Percentiles rank a stretch among this genome's conserved stretches.
These are phyloP conservation scores for Danaus chrysippus DNA, from an alignment of 2,888 invertebrate genomes.

Conservation along the genomic window DNA sequence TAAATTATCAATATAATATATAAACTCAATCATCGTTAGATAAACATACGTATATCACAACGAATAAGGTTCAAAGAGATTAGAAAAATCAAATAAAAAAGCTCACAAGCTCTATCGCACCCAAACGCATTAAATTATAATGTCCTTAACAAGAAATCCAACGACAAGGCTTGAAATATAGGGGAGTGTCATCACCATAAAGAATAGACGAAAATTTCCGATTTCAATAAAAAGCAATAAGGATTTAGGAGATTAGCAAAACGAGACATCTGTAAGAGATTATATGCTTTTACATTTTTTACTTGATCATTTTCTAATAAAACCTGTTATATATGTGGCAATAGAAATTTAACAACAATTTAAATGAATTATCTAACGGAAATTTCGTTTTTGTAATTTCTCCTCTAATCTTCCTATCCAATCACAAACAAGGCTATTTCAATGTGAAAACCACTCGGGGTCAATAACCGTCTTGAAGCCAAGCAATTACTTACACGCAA, in stretches of 20 bases:
- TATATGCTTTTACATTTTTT: constrained; percentile 21
- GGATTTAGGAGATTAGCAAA: constrained; percentile 31
- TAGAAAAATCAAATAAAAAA: neutral
- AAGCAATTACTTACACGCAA: constrained; percentile 26
- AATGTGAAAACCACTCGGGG: constrained; percentile 12
- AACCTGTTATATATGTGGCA: neutral
- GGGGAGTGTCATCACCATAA: constrained; percentile 13
- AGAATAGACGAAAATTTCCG: constrained; percentile 14
- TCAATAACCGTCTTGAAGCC: constrained; percentile 17
- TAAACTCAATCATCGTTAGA: no score
- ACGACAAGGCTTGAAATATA: neutral
- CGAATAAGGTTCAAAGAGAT: neutral
- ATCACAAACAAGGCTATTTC: constrained; percentile 10
- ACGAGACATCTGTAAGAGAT: constrained; percentile 27
- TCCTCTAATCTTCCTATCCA: constrained; percentile 1
- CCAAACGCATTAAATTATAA: constrained; percentile 4
- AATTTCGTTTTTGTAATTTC: neutral
- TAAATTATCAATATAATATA: no score
- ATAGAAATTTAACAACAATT: neutral
- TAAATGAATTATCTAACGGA: neutral
- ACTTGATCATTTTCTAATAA: constrained; percentile 20
- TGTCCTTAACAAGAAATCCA: constrained; percentile 1
- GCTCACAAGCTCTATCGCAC: constrained; percentile 6
- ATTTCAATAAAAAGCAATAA: constrained; percentile 31
- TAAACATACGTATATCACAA: no score